These are phyloP conservation scores for Ophonus ardosiacus DNA, from an alignment of 2,888 invertebrate species.

Conservation along the genomic window DNA sequence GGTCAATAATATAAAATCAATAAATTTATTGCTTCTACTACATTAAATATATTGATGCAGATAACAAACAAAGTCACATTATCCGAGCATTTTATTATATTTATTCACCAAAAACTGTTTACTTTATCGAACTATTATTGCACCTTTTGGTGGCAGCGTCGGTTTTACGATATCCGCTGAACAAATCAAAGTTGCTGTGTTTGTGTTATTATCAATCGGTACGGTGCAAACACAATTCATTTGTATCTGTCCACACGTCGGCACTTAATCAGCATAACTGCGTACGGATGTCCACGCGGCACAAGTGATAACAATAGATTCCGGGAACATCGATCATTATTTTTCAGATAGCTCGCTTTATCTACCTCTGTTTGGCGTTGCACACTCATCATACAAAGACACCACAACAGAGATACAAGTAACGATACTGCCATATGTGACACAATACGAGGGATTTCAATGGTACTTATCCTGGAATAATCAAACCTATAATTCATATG, in stretches of 20 bases:
- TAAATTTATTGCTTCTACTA: constrained; percentile 34
- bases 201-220: constrained; percentile 53
- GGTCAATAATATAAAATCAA: constrained; percentile 32
- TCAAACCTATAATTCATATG: too few species aligned
- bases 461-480: neutral
- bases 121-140: neutral
- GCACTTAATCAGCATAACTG: constrained; percentile 60
- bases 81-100: neutral
- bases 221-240: constrained; percentile 50
- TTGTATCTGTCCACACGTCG: constrained; percentile 59
- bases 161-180: neutral
- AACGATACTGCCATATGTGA: neutral
- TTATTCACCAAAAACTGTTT: neutral
- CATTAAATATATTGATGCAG: constrained; percentile 4
- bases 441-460: neutral
- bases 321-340: constrained; percentile 56
- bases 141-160: neutral
- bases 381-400: constrained; percentile 7
- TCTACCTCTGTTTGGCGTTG: neutral
- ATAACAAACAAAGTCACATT: constrained; percentile 2
- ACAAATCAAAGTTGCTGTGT: neutral
- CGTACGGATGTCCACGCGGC: constrained; percentile 5
- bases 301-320: constrained; percentile 13
- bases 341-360: constrained; percentile 51
- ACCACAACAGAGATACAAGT: neutral